A percentile compares a stretch with the other conserved stretches of the same genome.
phyloP scores from a whole-genome alignment of 2,888 invertebrate species.

The Lepidonotus clava region DNA sequence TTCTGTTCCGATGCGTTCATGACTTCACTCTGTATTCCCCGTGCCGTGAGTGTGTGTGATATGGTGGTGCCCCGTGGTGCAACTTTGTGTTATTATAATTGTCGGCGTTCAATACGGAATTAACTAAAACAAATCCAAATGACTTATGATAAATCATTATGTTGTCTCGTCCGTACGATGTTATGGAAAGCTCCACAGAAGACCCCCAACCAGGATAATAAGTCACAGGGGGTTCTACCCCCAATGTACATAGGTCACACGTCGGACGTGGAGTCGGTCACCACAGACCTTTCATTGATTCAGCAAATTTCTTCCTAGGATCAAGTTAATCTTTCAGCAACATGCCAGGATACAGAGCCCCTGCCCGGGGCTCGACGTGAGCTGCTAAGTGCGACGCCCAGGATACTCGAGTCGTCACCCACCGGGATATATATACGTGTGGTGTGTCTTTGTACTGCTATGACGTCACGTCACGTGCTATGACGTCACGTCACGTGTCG shows the following conservation, averaged over 20 bases:
- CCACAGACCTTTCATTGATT: not conserved
- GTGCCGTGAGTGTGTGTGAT: not conserved
- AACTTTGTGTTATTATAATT: not conserved
- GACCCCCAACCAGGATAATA: too few species aligned
- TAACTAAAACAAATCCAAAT: too few species aligned
- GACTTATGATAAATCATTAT: not conserved
- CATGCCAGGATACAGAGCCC: not conserved
- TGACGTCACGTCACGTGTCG: too few species aligned
- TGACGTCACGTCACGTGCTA: not conserved
- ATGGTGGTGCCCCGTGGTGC: slow-evolving; percentile 1
- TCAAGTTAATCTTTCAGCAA: slow-evolving; percentile 23
- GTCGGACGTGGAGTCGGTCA: not conserved
- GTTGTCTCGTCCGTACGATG: not conserved
- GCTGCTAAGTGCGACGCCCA: slow-evolving; percentile 34
- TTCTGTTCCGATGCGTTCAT: slow-evolving; percentile 50
- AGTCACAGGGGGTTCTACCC: not conserved
- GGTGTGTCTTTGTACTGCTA: not conserved
- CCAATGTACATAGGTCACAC: slow-evolving; percentile 9
- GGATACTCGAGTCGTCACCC: not conserved
- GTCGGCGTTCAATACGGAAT: not conserved
- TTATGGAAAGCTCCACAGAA: too few species aligned
- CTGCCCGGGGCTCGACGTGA: not conserved
- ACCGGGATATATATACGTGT: not conserved
- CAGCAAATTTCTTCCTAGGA: not conserved
- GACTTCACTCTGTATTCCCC: not conserved